Evolutionary conservation across 2,113 vertebrate genomes (phyloP).

Genomic region (Triplophysa siluroides): DNA sequence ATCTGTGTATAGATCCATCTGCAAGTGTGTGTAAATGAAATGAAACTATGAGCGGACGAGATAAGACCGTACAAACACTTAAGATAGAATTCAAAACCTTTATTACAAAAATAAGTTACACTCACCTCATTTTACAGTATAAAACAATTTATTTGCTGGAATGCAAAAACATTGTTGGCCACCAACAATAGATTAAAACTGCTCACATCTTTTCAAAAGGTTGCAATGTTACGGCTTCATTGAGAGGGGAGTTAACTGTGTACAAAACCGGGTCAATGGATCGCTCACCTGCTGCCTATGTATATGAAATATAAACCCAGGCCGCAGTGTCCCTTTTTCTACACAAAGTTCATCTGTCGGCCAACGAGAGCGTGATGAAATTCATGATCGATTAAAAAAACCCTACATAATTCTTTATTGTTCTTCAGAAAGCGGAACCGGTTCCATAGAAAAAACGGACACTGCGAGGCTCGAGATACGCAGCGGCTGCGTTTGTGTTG

Average conservation of each 20-base stretch:
- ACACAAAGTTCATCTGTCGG: constrained; percentile 61
- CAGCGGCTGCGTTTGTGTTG: constrained; percentile 90
- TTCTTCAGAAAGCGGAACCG: not conserved
- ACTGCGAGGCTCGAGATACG: constrained; percentile 87
- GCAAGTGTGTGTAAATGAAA: too few species aligned
- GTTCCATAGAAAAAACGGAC: constrained; percentile 86
- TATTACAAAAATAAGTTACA: constrained; percentile 99
- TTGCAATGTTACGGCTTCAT: constrained; percentile 81
- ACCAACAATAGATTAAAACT: constrained; percentile 99
- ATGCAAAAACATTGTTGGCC: constrained; percentile 99
- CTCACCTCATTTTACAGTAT: constrained; percentile 99
- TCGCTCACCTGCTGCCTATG: constrained; percentile 77
- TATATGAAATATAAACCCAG: constrained; percentile 77
- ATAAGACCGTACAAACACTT: constrained; percentile 62
- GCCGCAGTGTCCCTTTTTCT: constrained; percentile 80
- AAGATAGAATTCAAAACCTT: constrained; percentile 97
- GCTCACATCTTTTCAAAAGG: constrained; percentile 93
- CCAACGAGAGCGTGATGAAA: constrained; percentile 57
- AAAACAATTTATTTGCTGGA: constrained; percentile 99
- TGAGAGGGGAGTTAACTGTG: constrained; percentile 81
- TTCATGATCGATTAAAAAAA: constrained; percentile 58
- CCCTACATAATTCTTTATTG: constrained; percentile 31
- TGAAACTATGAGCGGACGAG: not conserved
- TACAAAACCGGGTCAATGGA: constrained; percentile 79
- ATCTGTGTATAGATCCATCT: too few species aligned